Conservation (phyloP, 53 echinoderm and acorn worm species). For the Echinarachnius parma region DNA sequence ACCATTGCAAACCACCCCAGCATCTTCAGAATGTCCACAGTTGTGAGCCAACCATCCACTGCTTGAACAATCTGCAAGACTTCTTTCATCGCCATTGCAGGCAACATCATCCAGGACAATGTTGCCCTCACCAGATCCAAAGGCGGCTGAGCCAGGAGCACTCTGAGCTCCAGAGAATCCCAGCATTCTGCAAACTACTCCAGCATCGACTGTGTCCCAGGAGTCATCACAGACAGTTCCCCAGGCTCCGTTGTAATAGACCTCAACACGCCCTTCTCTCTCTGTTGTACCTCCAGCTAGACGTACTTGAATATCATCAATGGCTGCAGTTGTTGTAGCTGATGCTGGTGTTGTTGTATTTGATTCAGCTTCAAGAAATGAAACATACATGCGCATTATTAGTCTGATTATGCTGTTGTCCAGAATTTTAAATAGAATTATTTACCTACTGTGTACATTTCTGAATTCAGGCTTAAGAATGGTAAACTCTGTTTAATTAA, state of each 20-base stretch:
- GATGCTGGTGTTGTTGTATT: too few species aligned
- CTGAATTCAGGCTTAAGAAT: too few species aligned
- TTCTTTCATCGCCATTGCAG: slow-evolving; percentile 24
- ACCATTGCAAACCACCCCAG: slow-evolving; percentile 38
- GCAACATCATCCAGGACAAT: slow-evolving; percentile 25
- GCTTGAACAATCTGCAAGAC: slow-evolving; percentile 2
- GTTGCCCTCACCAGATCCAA: slow-evolving; percentile 14
- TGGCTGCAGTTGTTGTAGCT: too few species aligned
- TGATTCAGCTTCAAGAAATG: too few species aligned
- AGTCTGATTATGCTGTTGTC: too few species aligned
- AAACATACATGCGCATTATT: too few species aligned
- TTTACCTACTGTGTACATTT: too few species aligned
- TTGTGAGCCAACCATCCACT: background rate
- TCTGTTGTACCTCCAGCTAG: slow-evolving; percentile 8
- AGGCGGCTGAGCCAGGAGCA: background rate
- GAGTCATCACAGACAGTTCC: slow-evolving; percentile 1
- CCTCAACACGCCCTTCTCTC: slow-evolving; percentile 9
- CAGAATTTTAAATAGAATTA: background rate
- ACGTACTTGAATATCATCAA: too few species aligned
- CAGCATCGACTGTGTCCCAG: slow-evolving; percentile 1
- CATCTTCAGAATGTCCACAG: slow-evolving; percentile 37
- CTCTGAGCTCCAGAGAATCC: slow-evolving; percentile 6
- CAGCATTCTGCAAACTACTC: slow-evolving; percentile 21
- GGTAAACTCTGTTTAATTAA: slow-evolving; percentile 58
- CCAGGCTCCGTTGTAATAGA: slow-evolving; percentile 5